Base-by-base conservation (phyloP, 2,113 vertebrate genomes). In the Platichthys stellatus region DNA sequence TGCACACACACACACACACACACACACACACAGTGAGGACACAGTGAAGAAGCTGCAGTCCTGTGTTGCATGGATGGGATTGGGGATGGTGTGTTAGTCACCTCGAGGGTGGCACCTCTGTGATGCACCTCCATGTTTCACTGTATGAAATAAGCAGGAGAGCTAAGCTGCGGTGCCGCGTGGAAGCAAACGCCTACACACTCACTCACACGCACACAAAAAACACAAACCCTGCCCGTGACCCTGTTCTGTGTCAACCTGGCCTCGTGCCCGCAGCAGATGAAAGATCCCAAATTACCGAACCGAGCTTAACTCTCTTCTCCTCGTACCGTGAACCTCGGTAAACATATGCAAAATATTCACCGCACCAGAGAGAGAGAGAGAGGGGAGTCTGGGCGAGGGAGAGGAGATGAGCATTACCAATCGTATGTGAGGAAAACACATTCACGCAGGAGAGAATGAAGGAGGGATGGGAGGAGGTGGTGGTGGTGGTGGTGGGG, bases 391-490 rank as follows among this genome's bases (percentile, higher is more conserved):
- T 49, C 63, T 78, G 68, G 6, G 31, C 6, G 26, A 82, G 78
- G 59, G 82, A 84, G 66, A 24, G 72, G 76, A 72, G 81, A 89
- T 38, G 78, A 87, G 90, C 87, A 71, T 91, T 84, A 85, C 82
- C 84, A 93, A 93, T 93, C 56, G 75, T 74, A 85, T 53, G 80
- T 69, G 74, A 82, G 83, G 79, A 82, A 92, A 93, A 92, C 88
- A 89, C 88, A 91, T 89, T 87, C 84, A 81, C 18, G 58, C 57
- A 80, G 84, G 63, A 76, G 72, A 72, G 80, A 87, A 84, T 60
- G 61, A 84, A 65, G 74, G 75, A 72, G 83, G 72, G 73, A 68
- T 66, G 76, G 78, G 64, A 67, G 70, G 65, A 71, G 54, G 68
- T 64, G 70, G 66, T 74, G 54, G 65, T 5, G 64, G 2, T 63